Base-by-base conservation (phyloP, 2,113 vertebrate genomes). In the Caretta caretta region DNA sequence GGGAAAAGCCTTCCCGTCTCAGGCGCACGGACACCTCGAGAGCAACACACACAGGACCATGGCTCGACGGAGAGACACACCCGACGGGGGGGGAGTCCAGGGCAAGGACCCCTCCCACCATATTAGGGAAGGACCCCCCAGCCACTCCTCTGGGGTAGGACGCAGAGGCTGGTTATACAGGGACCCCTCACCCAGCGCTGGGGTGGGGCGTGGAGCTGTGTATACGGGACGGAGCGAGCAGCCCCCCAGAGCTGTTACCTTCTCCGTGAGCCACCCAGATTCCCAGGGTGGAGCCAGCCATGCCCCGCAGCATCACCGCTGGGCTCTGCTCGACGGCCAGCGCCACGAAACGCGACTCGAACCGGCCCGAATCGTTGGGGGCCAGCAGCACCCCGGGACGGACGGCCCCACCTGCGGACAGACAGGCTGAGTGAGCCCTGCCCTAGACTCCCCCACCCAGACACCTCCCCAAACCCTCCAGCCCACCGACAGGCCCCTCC, bases 251-350 rank as follows among this genome's bases (percentile, higher is more conserved):
- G 11, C 35, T 65, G 87, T 85, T 96, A 99, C 99, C 99, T 99
- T 99, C 99, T 56, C 99, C 99, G 1, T 99, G 99, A 9, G 99
- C 99, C 0, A 99, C 99, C 99, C 99, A 99, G 85, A 99, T 98
- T 0, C 99, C 99, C 85, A 99, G 98, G 46, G 98, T 98, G 0
- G 99, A 98, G 1, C 99, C 99, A 50, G 98, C 98, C 99, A 99
- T 99, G 54, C 99, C 99, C 78, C 87, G 96, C 2, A 99, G 98
- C 99, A 99, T 99, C 88, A 99, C 31, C 20, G 99, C 98, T 0
- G 98, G 98, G 5, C 99, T 99, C 0, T 98, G 96, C 80, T 98
- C 98, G 84, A 99, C 98, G 4, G 97, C 97, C 17, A 99, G 98
- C 1, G 98, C 98, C 93, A 99, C 98, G 80, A 99, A 99, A 2